Conservation (phyloP, 2,888 invertebrate genomes). For the Argynnis bischoffii region DNA sequence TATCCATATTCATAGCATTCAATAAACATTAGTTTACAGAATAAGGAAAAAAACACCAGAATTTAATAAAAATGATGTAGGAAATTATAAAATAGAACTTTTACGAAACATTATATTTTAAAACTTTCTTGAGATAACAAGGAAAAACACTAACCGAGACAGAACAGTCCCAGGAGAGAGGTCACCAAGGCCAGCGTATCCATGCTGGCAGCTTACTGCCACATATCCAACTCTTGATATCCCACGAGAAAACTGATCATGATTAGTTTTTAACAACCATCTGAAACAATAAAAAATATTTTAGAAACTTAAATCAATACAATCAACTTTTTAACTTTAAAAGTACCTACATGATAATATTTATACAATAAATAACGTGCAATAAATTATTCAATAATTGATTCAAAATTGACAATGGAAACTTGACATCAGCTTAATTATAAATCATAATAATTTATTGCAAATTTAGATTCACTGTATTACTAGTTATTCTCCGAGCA, state of each 20-base stretch:
- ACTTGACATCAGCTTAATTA: no score
- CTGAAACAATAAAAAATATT: slow-evolving; percentile 54
- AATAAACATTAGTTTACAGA: no score
- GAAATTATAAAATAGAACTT: no score
- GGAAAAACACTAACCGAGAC: slow-evolving; percentile 57
- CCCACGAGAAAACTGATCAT: slow-evolving; percentile 46
- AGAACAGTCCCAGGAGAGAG: slow-evolving; percentile 67
- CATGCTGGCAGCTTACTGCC: slow-evolving; percentile 62
- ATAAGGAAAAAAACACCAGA: no score
- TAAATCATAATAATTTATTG: no score
- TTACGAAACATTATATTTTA: not conserved
- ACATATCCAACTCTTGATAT: slow-evolving; percentile 50
- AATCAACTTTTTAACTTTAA: not conserved
- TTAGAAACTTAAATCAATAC: not conserved
- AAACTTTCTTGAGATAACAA: not conserved
- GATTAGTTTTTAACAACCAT: slow-evolving; percentile 52
- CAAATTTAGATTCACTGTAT: no score
- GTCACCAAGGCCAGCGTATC: slow-evolving; percentile 62
- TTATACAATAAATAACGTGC: no score
- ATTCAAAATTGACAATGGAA: no score
- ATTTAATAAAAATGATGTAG: no score
- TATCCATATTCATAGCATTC: not conserved
- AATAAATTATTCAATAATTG: no score
- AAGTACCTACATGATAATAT: no score
- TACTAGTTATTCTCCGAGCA: no score